Conservation (phyloP, 2,113 vertebrate genomes). For the Poecile atricapillus region DNA sequence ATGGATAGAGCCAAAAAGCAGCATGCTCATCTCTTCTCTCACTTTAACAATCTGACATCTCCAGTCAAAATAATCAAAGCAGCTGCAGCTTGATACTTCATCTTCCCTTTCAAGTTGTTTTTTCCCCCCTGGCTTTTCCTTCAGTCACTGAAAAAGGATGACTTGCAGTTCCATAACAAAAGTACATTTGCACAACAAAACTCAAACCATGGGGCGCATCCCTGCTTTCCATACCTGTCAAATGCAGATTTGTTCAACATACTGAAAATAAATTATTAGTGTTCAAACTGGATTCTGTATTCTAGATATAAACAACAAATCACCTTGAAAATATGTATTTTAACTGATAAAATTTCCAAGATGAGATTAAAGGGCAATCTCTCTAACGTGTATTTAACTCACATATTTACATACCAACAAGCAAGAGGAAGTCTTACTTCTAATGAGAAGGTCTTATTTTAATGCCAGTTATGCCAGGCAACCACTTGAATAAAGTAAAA, state of each 20-base stretch:
- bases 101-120: slow-evolving; percentile 19
- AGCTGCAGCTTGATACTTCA: neutral
- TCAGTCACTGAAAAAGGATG: neutral
- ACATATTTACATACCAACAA: neutral
- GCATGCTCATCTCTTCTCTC: neutral
- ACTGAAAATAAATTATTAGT: neutral
- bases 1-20: neutral
- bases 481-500: neutral
- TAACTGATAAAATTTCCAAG: neutral
- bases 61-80: slow-evolving; percentile 55
- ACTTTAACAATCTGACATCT: slow-evolving; percentile 26
- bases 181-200: slow-evolving; percentile 6
- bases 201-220: neutral
- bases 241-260: neutral
- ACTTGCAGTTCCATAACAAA: neutral
- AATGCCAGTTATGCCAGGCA: neutral
- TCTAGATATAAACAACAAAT: neutral
- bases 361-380: neutral
- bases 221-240: neutral
- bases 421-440: neutral
- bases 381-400: neutral
- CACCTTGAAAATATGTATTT: neutral
- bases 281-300: neutral
- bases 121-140: neutral
- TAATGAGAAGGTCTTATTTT: neutral